phyloP scores from a whole-genome alignment of 2,797 vertebrate species.

The Otolemur crassicaudatus region DNA sequence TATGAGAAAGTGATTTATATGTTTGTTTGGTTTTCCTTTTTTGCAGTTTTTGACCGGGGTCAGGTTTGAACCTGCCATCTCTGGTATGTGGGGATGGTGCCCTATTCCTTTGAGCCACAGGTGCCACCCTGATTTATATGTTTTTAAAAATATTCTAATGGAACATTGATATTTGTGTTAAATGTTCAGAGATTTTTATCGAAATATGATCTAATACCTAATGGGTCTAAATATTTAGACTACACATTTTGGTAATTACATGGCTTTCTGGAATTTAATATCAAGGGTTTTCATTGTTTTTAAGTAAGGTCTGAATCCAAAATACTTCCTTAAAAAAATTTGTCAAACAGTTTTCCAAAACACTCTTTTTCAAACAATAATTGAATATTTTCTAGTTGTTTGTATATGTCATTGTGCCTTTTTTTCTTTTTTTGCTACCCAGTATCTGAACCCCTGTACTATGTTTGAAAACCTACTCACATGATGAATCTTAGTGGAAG shows the following conservation, averaged over 20 bases:
- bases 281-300: not conserved
- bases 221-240: not conserved
- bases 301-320: not conserved
- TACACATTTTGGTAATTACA: not conserved
- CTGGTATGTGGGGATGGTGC: no score
- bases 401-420: not conserved
- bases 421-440: not conserved
- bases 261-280: not conserved
- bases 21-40: not conserved
- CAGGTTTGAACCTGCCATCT: no score
- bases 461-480: not conserved
- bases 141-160: not conserved
- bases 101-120: no score
- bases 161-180: not conserved
- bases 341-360: not conserved
- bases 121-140: not conserved
- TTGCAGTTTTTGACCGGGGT: no score
- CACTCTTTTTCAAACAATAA: not conserved
- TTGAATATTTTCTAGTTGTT: not conserved
- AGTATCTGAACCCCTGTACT: not conserved
- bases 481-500: not conserved
- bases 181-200: not conserved
- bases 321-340: not conserved
- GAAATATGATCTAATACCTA: not conserved
- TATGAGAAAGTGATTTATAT: not conserved